Evolutionary conservation across 2,888 invertebrate species (phyloP).

Genomic region (Rhagium mordax): DNA sequence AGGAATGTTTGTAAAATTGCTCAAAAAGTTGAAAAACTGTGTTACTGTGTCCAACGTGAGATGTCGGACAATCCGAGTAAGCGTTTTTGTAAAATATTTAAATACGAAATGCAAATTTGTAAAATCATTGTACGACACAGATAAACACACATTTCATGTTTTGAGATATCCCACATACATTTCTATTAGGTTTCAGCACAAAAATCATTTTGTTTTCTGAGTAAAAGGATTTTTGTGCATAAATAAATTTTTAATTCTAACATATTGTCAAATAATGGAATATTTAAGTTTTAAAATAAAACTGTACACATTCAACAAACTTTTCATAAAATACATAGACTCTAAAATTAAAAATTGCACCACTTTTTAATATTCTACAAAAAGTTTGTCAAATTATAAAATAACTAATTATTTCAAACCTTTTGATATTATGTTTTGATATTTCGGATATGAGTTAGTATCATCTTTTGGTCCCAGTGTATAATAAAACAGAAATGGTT

Average conservation of each 20-base stretch:
- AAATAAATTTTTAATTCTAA: constrained; percentile 59
- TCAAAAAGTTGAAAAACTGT: constrained; percentile 2
- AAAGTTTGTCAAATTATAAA: constrained; percentile 46
- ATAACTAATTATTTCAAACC: constrained; percentile 42
- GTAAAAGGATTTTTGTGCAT: constrained; percentile 51
- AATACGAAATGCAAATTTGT: background rate
- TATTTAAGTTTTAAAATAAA: constrained; percentile 59
- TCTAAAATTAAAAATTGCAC: constrained; percentile 55
- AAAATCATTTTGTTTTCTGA: constrained; percentile 49
- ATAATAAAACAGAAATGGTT: constrained; percentile 51
- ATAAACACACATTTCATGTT: constrained; percentile 22
- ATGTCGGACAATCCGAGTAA: background rate
- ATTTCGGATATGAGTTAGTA: constrained; percentile 68
- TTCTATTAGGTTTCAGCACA: constrained; percentile 42
- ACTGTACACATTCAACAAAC: constrained; percentile 52
- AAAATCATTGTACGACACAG: background rate
- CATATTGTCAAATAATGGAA: constrained; percentile 71
- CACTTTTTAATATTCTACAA: constrained; percentile 47
- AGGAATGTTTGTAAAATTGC: constrained; percentile 27
- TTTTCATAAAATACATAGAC: constrained; percentile 50
- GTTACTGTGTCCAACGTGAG: background rate
- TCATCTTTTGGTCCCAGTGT: constrained; percentile 69
- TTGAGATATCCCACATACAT: constrained; percentile 24
- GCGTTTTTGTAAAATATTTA: background rate
- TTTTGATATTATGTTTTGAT: constrained; percentile 66